These are phyloP conservation scores for Nasua narica DNA, from an alignment of 2,797 vertebrate genomes.

Conservation along the genomic window DNA sequence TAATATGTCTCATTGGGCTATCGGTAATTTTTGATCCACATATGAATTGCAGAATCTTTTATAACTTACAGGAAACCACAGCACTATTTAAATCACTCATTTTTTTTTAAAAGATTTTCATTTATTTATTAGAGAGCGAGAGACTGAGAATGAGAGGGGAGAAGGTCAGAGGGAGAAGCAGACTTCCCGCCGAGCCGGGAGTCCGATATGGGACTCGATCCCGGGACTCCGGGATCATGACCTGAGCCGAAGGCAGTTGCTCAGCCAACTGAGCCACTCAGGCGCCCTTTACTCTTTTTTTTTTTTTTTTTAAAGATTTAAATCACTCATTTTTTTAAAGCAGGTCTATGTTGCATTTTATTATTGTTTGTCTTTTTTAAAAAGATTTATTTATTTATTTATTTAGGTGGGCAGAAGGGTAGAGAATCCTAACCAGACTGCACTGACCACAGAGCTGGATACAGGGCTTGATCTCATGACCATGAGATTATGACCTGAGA, in stretches of 20 bases:
- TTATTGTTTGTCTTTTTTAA: background rate
- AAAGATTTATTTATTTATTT: background rate
- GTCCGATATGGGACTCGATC: too few relatives aligned
- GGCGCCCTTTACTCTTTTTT: too few relatives aligned
- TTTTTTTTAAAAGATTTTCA: too few relatives aligned
- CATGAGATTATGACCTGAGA: background rate
- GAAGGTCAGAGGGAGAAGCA: too few relatives aligned
- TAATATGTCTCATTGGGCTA: background rate
- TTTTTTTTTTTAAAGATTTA: too few relatives aligned
- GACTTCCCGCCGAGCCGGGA: too few relatives aligned
- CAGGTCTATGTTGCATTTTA: background rate
- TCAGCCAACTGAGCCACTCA: too few relatives aligned
- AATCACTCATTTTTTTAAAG: background rate
- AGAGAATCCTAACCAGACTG: background rate
- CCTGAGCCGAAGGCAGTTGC: too few relatives aligned
- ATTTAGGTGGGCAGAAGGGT: background rate
- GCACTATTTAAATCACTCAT: background rate
- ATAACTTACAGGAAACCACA: background rate
- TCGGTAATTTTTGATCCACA: background rate
- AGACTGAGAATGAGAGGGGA: too few relatives aligned
- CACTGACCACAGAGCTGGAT: background rate
- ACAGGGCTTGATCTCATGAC: background rate
- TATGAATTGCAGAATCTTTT: background rate
- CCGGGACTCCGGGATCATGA: too few relatives aligned
- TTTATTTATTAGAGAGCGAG: too few relatives aligned